These are phyloP conservation scores for Ranitomeya imitator DNA, from an alignment of 2,113 vertebrate species.

Conservation along the genomic window DNA sequence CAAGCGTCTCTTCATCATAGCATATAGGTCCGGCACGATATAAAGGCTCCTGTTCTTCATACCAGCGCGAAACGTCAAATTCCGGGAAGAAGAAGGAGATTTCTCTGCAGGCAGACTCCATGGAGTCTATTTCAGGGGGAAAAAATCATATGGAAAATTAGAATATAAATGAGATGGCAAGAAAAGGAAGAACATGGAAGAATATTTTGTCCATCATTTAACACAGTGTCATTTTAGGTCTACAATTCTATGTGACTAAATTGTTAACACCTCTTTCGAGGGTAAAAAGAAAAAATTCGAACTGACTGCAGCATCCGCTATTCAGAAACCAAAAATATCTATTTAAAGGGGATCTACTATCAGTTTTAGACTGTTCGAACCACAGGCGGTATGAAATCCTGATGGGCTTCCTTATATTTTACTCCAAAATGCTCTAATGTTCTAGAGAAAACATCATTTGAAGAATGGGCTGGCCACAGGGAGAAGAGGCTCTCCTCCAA, in stretches of 20 bases:
- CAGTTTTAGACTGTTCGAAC: too few relatives aligned
- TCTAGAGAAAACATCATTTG: too few relatives aligned
- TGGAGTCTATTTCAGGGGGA: conserved; percentile 2
- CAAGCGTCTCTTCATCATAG: conserved; percentile 44
- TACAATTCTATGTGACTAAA: background rate
- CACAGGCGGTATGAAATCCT: too few relatives aligned
- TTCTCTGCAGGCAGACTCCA: conserved; percentile 41
- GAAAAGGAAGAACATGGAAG: background rate
- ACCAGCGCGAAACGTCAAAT: conserved; percentile 35
- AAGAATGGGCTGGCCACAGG: too few relatives aligned
- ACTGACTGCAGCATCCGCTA: too few relatives aligned
- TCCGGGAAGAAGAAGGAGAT: conserved; percentile 53
- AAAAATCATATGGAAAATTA: background rate
- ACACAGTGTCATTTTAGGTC: background rate
- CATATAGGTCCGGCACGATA: conserved; percentile 43
- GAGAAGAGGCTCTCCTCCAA: too few relatives aligned
- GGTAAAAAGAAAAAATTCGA: too few relatives aligned
- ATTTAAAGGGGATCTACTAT: too few relatives aligned
- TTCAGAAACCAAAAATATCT: too few relatives aligned
- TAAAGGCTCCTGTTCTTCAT: conserved; percentile 37
- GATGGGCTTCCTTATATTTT: too few relatives aligned
- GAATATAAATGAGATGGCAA: background rate
- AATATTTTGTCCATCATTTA: background rate
- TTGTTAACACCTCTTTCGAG: too few relatives aligned
- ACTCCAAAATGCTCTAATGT: too few relatives aligned